Evolutionary conservation across 1,140 invertebrate species (phyloP), one percentile per base, ranked within the genome.

Genomic region (Trichonephila clavata): DNA sequence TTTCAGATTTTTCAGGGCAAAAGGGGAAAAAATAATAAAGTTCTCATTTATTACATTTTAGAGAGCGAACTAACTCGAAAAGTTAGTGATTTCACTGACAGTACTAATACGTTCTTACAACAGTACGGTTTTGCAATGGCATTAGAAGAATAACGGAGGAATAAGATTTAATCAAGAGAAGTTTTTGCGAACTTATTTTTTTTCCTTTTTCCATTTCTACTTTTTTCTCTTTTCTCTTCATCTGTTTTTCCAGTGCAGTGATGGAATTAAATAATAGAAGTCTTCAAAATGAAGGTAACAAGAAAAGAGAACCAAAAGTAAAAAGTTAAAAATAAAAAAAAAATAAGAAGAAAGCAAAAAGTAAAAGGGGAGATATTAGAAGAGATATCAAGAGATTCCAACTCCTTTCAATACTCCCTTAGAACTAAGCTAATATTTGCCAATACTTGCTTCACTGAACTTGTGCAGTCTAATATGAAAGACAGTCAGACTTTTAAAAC

Each of bases 361-460:
- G 32, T 10, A 60, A 80, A 60, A 92, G 65, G 65, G 60, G 50
- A 65, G 39, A 92, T 90, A 90, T 80, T 80, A 80, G 61, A 59
- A 84, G 81, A 92, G 90, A 83, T 92, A 92, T 92, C 90, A 83
- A 32, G 60, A 92, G 39, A n/a, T 80, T 90, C 43, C 27, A 50
- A n/a, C 71, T 77, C 50, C n/a, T 60, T 84, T 81, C 77, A 84
- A 84, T 84, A 63, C 61, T 57, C 59, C 20, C 39, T 84, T 60
- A 84, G 90, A 92, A 65, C 60, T 84, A 83, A 92, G 80, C 90
- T 92, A 92, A 92, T 92, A 92, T 92, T 92, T 92, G 90, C 80
- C 81, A 63, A 65, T 39, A 80, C 32, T 63, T 32, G 90, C 90
- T 92, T 92, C 80, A 57, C 59, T 68, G 60, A 21, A 57, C 21